These are phyloP conservation scores for Idaea biselata DNA, from an alignment of 2,888 invertebrate species.

Conservation along the genomic window DNA sequence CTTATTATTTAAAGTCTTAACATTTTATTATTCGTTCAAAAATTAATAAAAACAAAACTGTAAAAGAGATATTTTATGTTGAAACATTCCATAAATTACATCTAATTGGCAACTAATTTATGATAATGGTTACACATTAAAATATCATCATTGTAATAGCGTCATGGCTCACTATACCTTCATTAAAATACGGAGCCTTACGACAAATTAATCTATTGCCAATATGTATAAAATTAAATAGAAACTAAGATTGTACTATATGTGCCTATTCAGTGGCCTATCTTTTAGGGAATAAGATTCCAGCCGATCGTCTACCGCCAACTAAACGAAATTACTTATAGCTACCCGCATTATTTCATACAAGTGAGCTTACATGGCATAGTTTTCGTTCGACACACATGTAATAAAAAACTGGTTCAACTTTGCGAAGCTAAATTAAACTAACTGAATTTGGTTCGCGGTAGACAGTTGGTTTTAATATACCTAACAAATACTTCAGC, in stretches of 20 bases:
- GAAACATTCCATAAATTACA: constrained; percentile 60
- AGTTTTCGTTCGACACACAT: too few species aligned
- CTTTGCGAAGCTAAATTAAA: too few species aligned
- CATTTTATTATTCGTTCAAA: constrained; percentile 5
- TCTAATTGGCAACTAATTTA: constrained; percentile 67
- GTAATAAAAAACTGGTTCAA: too few species aligned
- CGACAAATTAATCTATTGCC: constrained; percentile 7
- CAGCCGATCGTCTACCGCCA: too few species aligned
- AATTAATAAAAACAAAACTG: constrained; percentile 33
- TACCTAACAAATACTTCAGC: constrained; percentile 9
- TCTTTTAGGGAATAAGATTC: too few species aligned
- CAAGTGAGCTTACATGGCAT: too few species aligned
- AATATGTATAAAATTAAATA: too few species aligned
- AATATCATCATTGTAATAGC: constrained; percentile 60
- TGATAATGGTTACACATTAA: constrained; percentile 66
- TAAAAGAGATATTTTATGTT: constrained; percentile 44
- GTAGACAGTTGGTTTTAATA: background rate
- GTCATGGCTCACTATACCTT: constrained; percentile 39
- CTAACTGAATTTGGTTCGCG: too few species aligned
- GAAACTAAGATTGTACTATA: too few species aligned
- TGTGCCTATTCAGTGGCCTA: too few species aligned
- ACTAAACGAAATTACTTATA: too few species aligned
- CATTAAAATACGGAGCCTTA: constrained; percentile 25
- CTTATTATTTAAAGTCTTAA: background rate
- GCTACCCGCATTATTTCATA: too few species aligned